Conservation (phyloP, 2,888 invertebrate species). For the Amiota minor region DNA sequence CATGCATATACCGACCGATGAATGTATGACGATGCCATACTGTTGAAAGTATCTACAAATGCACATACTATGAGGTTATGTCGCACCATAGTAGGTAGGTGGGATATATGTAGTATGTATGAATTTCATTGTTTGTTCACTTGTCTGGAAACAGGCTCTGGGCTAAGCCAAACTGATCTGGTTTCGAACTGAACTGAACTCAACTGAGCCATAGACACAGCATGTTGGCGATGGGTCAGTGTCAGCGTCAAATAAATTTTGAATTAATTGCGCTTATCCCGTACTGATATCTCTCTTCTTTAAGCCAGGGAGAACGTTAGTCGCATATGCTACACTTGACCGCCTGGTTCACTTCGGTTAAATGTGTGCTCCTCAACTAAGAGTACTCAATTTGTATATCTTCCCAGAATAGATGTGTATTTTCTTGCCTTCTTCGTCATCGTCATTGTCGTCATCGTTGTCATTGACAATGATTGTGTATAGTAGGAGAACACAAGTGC, state of each 20-base stretch:
- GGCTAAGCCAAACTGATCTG: neutral
- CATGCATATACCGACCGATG: neutral
- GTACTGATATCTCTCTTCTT: slow-evolving; percentile 39
- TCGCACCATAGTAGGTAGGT: neutral
- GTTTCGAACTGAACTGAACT: neutral
- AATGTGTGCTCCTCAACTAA: neutral
- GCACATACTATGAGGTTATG: neutral
- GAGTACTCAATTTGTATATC: neutral
- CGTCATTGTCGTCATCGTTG: neutral
- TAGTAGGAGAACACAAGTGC: too few relatives aligned
- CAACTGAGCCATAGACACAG: slow-evolving; percentile 12
- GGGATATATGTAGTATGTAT: too few relatives aligned
- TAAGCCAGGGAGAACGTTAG: slow-evolving; percentile 19
- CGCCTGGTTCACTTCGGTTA: slow-evolving; percentile 1
- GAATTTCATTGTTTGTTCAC: neutral
- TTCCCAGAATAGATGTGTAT: neutral
- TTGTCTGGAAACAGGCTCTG: neutral
- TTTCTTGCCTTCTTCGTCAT: slow-evolving; percentile 2
- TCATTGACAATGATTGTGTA: neutral
- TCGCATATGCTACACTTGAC: slow-evolving; percentile 27
- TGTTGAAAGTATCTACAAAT: slow-evolving; percentile 7
- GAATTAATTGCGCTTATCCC: slow-evolving; percentile 63
- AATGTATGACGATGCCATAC: slow-evolving; percentile 20
- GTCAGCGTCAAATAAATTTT: slow-evolving; percentile 59
- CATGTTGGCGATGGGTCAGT: slow-evolving; percentile 42